Evolutionary conservation across 2,888 invertebrate species (phyloP).

Genomic region (Callinectes sapidus): DNA sequence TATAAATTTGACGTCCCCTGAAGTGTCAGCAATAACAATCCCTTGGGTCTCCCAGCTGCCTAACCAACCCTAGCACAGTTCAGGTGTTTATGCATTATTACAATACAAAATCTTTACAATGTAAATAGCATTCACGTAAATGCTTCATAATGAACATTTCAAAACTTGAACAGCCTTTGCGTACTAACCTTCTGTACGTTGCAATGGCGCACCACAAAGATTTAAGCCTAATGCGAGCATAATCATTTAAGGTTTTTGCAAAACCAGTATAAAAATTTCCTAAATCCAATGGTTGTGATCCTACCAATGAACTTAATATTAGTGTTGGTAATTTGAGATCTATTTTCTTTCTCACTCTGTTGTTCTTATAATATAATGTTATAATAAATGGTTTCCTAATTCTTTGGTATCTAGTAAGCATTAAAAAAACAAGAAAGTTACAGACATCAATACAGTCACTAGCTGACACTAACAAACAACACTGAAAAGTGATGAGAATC

Average conservation of each 20-base stretch:
- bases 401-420: constrained; percentile 66
- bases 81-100: neutral
- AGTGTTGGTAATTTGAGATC: neutral
- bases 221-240: neutral
- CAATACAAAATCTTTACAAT: constrained; percentile 11
- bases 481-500: constrained; percentile 63
- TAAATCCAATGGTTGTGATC: constrained; percentile 34
- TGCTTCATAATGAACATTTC: neutral
- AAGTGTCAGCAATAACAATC: neutral
- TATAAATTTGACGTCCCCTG: neutral
- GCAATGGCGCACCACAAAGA: neutral
- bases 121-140: neutral
- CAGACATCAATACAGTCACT: constrained; percentile 65
- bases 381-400: constrained; percentile 39
- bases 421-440: constrained; percentile 53
- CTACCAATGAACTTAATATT: constrained; percentile 31
- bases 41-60: neutral
- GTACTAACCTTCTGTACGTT: neutral
- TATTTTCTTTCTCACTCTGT: constrained; percentile 38
- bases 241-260: neutral
- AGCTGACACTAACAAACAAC: constrained; percentile 66
- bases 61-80: constrained; percentile 5
- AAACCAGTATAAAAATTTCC: constrained; percentile 26
- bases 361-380: constrained; percentile 22
- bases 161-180: neutral